Conservation (phyloP, 2,113 vertebrate species). For the Clupea harengus region DNA sequence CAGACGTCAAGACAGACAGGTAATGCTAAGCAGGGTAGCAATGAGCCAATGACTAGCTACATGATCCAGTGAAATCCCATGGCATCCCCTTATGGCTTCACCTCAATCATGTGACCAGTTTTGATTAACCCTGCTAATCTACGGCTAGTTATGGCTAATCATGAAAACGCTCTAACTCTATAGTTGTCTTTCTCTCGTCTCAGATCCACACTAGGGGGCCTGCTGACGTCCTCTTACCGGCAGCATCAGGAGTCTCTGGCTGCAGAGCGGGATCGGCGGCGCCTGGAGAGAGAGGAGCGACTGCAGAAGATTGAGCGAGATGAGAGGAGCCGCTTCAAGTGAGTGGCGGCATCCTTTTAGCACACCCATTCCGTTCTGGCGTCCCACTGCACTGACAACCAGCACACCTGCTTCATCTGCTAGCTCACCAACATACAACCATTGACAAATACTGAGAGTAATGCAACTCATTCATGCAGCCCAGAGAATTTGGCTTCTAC, state of each 20-base stretch:
- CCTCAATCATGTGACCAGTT: not conserved
- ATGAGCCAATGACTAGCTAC: too few relatives aligned
- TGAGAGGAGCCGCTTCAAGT: conserved; percentile 95
- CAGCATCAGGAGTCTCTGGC: conserved; percentile 95
- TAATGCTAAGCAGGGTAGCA: conserved; percentile 44
- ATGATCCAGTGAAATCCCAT: not conserved
- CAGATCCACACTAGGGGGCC: conserved; percentile 80
- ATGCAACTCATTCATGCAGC: too few relatives aligned
- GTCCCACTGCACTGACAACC: not conserved
- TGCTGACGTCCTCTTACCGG: conserved; percentile 89
- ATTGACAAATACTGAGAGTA: not conserved
- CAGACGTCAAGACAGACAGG: conserved; percentile 81
- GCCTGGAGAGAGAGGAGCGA: conserved; percentile 91
- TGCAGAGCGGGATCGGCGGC: conserved; percentile 86
- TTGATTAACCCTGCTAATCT: not conserved
- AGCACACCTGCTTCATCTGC: not conserved
- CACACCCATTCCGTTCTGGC: not conserved
- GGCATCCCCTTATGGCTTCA: not conserved
- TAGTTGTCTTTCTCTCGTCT: not conserved
- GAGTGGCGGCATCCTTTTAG: conserved; percentile 52
- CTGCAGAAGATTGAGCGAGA: conserved; percentile 92
- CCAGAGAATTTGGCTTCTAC: not conserved
- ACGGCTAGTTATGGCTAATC: not conserved
- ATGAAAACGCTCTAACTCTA: not conserved
- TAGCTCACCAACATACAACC: not conserved